Evolutionary conservation across 2,113 vertebrate species (phyloP), one percentile per base, ranked within the genome.

Genomic region (Platichthys flesus): DNA sequence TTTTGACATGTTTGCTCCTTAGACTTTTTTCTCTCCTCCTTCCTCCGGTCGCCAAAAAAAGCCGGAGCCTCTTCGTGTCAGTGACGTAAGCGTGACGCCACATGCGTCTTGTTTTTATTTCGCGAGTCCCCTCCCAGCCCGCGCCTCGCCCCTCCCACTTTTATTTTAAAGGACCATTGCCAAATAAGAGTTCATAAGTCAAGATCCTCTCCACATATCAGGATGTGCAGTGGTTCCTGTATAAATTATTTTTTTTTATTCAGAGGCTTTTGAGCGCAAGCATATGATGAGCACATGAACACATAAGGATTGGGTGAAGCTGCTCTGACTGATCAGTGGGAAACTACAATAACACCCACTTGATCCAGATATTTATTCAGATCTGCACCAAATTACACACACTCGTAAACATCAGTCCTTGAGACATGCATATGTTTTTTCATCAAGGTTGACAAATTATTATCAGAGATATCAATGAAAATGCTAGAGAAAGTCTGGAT

Each of bases 71-170:
- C 64, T 88, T 88, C 69, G 18, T 77, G 71, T 81, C 85, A 59
- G 57, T 90, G 91, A 92, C 91, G 83, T 81, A 0, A 0, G 0
- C n/a, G 18, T 54, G 56, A 87, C 92, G 87, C 89, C 88, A 90
- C 67, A 3, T 37, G 64, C 59, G 52, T 68, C 76, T 88, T 90
- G 84, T 89, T 89, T 91, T 92, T 76, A 83, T 88, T 90, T 78
- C 51, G 14, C 8, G 2, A 66, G 49, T 2, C 71, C 24, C 82
- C 88, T 20, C 90, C 92, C 86, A 82, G 8, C 28, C 7, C 31
- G 3, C 51, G 2, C 54, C 60, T 18, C 1, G 20, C 77, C 18
- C 71, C 78, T 14, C 76, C 86, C 60, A 21, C 13, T 26, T 31
- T 57, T 58, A 37, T 67, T 58, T 45, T 14, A 65, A 79, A 37